Evolutionary conservation across 2,888 invertebrate genomes (phyloP).

Genomic region (Dinocampus coccinellae): DNA sequence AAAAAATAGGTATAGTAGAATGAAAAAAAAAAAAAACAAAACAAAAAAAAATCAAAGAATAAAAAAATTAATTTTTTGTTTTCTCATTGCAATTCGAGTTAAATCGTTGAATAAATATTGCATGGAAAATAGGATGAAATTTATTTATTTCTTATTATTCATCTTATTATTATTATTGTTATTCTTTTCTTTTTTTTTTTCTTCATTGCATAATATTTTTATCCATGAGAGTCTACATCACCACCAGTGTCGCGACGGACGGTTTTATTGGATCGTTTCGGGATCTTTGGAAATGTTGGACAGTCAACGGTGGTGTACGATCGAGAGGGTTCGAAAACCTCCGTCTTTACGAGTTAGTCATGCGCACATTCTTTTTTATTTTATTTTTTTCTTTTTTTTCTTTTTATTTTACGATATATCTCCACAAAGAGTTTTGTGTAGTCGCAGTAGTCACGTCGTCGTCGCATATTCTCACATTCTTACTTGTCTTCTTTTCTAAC

Average conservation of each 20-base stretch:
- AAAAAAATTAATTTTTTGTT: too few relatives aligned
- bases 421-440: neutral
- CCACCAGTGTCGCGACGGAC: neutral
- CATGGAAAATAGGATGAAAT: neutral
- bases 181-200: neutral
- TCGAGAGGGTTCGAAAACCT: constrained; percentile 15
- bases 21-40: neutral
- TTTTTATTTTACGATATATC: neutral
- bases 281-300: neutral
- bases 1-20: too few relatives aligned
- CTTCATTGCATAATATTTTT: neutral
- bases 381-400: neutral
- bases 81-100: neutral
- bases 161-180: too few relatives aligned
- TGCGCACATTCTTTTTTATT: neutral
- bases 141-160: neutral
- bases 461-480: neutral
- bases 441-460: neutral
- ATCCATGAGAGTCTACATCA: neutral
- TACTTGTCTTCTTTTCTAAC: neutral
- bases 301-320: neutral
- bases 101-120: neutral
- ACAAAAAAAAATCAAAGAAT: too few relatives aligned
- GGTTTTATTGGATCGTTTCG: constrained; percentile 3
- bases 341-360: constrained; percentile 7